phyloP scores from a whole-genome alignment of 2,113 vertebrate species.

The Sus scrofa region DNA sequence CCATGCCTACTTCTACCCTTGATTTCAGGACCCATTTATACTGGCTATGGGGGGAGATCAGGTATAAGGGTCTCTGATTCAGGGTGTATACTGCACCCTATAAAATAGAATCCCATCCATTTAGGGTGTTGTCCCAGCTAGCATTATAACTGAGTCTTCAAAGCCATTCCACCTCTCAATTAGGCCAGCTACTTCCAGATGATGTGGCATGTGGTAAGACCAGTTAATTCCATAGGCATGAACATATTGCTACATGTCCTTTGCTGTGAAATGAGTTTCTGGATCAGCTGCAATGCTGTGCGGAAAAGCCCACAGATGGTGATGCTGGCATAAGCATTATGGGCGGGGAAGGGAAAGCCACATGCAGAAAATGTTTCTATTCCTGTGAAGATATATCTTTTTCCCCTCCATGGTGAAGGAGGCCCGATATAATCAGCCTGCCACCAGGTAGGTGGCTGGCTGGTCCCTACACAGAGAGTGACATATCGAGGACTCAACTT shows the following conservation, averaged over 20 bases:
- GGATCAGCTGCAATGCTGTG: constrained; percentile 7
- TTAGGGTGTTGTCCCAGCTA: not conserved
- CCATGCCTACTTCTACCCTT: not conserved
- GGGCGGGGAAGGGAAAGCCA: not conserved
- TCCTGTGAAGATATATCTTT: constrained; percentile 42
- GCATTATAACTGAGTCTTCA: constrained; percentile 26
- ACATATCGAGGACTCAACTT: not conserved
- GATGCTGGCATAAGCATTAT: not conserved
- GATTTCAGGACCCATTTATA: constrained; percentile 41
- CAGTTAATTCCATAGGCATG: not conserved
- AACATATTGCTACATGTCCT: not conserved
- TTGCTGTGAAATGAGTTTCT: constrained; percentile 34
- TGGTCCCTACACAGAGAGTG: not conserved
- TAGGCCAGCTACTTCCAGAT: not conserved
- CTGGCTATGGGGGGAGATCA: not conserved
- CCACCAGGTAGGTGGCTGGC: not conserved
- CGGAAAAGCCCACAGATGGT: not conserved
- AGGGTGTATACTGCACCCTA: not conserved
- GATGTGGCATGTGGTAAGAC: not conserved
- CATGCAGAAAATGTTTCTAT: constrained; percentile 55
- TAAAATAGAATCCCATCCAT: not conserved
- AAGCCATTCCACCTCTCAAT: constrained; percentile 25
- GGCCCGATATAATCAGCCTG: not conserved
- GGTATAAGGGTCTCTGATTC: constrained; percentile 28
- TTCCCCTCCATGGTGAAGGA: not conserved